A percentile compares a stretch with the other conserved stretches of the same genome.
phyloP scores from a whole-genome alignment of 2,888 invertebrate genomes.

The Mactromeris polynyma region DNA sequence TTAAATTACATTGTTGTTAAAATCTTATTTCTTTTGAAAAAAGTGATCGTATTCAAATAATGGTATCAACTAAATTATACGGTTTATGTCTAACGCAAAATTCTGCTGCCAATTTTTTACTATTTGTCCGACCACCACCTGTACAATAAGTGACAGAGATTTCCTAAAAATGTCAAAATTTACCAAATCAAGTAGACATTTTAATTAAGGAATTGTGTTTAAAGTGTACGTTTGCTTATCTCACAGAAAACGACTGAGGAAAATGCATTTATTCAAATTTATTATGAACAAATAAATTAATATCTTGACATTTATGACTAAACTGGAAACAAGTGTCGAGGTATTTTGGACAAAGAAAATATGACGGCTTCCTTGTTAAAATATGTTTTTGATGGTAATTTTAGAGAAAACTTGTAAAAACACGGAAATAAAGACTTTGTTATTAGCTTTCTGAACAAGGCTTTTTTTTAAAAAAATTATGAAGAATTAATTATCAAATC shows the following conservation, averaged over 20 bases:
- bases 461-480: no score
- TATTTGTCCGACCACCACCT: background rate
- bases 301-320: background rate
- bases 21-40: no score
- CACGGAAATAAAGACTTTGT: background rate
- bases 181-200: background rate
- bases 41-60: no score
- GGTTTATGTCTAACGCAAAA: background rate
- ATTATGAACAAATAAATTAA: conserved; percentile 5
- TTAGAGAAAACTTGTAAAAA: conserved; percentile 18
- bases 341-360: background rate
- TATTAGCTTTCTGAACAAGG: background rate
- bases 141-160: background rate
- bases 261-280: conserved; percentile 21
- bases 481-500: background rate
- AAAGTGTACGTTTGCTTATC: background rate
- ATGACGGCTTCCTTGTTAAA: conserved; percentile 5
- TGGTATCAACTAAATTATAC: background rate
- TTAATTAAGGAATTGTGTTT: conserved; percentile 18
- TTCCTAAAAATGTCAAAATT: conserved; percentile 14
- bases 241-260: background rate
- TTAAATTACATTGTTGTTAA: no score
- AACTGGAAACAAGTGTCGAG: background rate
- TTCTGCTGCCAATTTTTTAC: conserved; percentile 13
- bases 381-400: background rate